Conservation (phyloP, 2,113 vertebrate species). For the Dissostichus mawsoni region DNA sequence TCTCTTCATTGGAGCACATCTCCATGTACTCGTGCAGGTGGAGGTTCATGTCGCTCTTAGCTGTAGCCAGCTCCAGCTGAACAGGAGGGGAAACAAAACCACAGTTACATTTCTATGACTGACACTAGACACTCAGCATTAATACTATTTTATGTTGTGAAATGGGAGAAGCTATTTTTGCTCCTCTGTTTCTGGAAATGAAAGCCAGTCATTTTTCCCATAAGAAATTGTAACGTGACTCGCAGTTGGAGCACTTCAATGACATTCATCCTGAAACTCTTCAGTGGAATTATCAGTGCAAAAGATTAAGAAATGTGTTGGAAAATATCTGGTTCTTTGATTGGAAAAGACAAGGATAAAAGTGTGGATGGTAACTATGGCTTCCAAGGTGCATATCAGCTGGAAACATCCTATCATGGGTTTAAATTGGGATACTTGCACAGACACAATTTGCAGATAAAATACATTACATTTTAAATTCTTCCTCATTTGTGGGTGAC, state of each 20-base stretch:
- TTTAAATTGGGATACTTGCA: not conserved
- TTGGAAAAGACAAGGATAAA: not conserved
- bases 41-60: conserved; percentile 97
- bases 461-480: not conserved
- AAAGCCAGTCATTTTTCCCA: not conserved
- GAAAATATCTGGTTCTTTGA: no score
- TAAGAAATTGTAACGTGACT: not conserved
- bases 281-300: not conserved
- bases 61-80: conserved; percentile 95
- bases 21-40: conserved; percentile 99
- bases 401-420: not conserved
- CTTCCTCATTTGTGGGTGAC: no score
- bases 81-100: not conserved
- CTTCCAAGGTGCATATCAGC: not conserved
- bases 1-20: conserved; percentile 99
- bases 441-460: not conserved
- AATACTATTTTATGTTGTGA: not conserved
- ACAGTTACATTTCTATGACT: not conserved
- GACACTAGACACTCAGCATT: not conserved
- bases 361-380: not conserved
- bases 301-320: not conserved
- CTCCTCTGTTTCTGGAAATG: not conserved
- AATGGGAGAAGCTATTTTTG: no score
- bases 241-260: not conserved
- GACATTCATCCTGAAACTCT: not conserved